phyloP scores from a whole-genome alignment of 2,797 vertebrate genomes.

The Eremophila alpestris region DNA sequence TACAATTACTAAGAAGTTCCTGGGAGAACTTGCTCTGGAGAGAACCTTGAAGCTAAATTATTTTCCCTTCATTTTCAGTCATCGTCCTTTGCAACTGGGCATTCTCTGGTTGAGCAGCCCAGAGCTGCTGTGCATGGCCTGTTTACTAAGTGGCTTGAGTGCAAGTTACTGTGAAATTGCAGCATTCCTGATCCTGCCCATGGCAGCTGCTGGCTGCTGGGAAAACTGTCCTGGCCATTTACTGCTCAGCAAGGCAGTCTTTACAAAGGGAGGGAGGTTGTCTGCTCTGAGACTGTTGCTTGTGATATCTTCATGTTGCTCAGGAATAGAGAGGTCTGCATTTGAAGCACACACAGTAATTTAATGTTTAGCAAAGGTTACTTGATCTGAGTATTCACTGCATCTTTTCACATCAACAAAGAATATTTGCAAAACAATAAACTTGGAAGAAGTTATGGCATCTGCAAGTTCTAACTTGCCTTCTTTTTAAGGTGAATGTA shows the following conservation, averaged over 20 bases:
- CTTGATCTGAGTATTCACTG: background rate
- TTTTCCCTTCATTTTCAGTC: background rate
- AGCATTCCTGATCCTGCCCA: background rate
- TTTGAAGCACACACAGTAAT: background rate
- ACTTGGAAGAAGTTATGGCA: background rate
- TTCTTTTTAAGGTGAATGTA: background rate
- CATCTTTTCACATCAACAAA: background rate
- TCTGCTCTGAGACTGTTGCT: background rate
- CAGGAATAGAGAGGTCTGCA: background rate
- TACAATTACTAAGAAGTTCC: background rate
- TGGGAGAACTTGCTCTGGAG: background rate
- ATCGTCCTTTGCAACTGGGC: background rate
- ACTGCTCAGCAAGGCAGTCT: background rate
- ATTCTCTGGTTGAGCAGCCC: background rate
- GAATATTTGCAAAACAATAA: background rate
- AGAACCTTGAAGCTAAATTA: background rate
- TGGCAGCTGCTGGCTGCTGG: conserved; percentile 4
- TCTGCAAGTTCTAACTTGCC: background rate
- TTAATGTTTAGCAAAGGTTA: background rate
- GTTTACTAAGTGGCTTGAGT: conserved; percentile 24
- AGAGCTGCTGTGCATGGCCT: background rate
- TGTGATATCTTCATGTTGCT: background rate
- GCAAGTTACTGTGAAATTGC: conserved; percentile 23
- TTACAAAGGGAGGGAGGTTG: background rate
- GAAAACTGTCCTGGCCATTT: background rate